These are phyloP conservation scores for Cathartes aura DNA, from an alignment of 2,113 vertebrate species.

Conservation along the genomic window DNA sequence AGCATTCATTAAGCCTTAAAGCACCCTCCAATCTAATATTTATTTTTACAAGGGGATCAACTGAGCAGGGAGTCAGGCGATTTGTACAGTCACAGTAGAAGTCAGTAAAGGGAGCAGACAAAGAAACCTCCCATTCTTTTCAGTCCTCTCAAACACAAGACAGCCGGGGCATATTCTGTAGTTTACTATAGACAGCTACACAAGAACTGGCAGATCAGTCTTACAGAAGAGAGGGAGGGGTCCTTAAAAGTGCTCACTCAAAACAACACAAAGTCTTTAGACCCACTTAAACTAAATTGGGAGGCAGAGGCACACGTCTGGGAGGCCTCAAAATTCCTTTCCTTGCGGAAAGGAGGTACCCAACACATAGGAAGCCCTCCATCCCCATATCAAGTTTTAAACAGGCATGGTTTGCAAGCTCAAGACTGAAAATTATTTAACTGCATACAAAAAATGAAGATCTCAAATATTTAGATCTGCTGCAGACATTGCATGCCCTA, in stretches of 20 bases:
- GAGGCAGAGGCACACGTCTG: not conserved
- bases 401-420: not conserved
- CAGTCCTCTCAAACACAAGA: not conserved
- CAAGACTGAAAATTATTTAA: not conserved
- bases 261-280: not conserved
- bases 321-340: not conserved
- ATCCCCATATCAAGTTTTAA: not conserved
- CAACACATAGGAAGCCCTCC: not conserved
- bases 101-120: not conserved
- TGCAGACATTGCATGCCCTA: not conserved
- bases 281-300: not conserved
- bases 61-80: not conserved
- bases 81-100: not conserved
- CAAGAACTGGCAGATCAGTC: not conserved
- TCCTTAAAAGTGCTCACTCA: not conserved
- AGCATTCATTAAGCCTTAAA: constrained; percentile 27
- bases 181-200: not conserved
- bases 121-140: not conserved
- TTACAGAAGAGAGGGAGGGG: not conserved
- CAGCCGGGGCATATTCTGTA: not conserved
- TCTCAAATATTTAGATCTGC: not conserved
- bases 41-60: constrained; percentile 6
- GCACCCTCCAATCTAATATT: not conserved
- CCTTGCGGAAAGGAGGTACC: not conserved
- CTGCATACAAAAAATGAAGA: not conserved